A percentile compares a stretch with the other conserved stretches of the same genome.
These are phyloP conservation scores for Tetrapedia diversipes DNA, from an alignment of 2,888 invertebrate species.

Conservation along the genomic window DNA sequence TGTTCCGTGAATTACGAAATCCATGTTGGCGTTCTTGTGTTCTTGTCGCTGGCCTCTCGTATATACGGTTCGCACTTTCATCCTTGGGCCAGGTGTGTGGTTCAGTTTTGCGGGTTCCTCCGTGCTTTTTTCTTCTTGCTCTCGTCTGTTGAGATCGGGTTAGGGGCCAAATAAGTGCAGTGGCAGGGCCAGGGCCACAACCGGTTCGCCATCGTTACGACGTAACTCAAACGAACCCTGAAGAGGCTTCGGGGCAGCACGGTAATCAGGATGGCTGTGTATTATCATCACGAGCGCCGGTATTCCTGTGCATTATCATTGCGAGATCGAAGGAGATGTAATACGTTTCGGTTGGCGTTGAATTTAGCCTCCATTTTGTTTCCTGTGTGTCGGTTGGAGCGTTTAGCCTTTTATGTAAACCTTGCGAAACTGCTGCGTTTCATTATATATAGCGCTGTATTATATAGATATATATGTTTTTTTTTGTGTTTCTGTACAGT, in stretches of 20 bases:
- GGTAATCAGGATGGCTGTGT: constrained; percentile 60
- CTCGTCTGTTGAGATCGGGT: constrained; percentile 61
- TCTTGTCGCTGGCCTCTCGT: constrained; percentile 11
- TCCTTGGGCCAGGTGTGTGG: constrained; percentile 66
- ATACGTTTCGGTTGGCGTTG: constrained; percentile 28
- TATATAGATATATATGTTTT: too few species aligned
- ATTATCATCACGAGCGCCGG: constrained; percentile 32
- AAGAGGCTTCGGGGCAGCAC: constrained; percentile 47
- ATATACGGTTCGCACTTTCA: constrained; percentile 52
- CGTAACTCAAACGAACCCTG: constrained; percentile 66
- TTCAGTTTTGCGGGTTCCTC: constrained; percentile 66
- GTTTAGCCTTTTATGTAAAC: too few species aligned
- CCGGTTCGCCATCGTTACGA: constrained; percentile 70
- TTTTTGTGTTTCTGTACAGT: neutral
- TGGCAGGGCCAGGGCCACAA: constrained; percentile 65
- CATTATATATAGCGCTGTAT: too few species aligned
- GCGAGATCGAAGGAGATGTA: constrained; percentile 27
- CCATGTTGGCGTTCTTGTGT: constrained; percentile 14
- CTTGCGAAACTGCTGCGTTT: too few species aligned
- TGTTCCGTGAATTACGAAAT: constrained; percentile 30
- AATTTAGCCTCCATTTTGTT: constrained; percentile 1
- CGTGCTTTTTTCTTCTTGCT: constrained; percentile 35
- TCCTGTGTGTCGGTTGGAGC: neutral
- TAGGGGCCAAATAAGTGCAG: constrained; percentile 70
- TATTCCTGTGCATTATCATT: constrained; percentile 31